Evolutionary conservation across 2,113 vertebrate species (phyloP).

Genomic region (Brevimyrus niger): DNA sequence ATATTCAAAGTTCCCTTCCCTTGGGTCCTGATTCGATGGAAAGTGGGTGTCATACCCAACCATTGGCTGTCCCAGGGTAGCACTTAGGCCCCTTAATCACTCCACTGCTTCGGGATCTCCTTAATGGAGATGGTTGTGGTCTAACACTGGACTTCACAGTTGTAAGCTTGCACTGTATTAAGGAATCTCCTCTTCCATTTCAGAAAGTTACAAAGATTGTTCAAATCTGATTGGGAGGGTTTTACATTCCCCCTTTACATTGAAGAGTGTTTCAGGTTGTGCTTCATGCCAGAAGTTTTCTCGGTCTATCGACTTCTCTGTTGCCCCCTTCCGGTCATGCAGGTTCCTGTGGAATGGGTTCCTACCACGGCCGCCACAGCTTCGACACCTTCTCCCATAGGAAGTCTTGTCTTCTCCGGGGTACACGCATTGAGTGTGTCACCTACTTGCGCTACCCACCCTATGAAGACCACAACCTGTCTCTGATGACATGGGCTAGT

Average conservation of each 20-base stretch:
- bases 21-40: background rate
- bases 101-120: background rate
- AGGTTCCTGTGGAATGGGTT: slow-evolving; percentile 61
- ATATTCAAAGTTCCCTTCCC: background rate
- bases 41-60: background rate
- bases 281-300: background rate
- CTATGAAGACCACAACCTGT: slow-evolving; percentile 59
- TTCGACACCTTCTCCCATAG: slow-evolving; percentile 65
- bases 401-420: slow-evolving; percentile 59
- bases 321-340: background rate
- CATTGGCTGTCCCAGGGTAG: background rate
- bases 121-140: background rate
- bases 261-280: background rate
- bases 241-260: background rate
- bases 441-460: slow-evolving; percentile 64
- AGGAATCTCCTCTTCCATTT: background rate
- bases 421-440: slow-evolving; percentile 55
- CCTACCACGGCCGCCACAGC: slow-evolving; percentile 55
- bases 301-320: background rate
- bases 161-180: background rate
- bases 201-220: background rate
- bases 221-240: background rate
- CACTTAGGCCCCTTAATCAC: background rate
- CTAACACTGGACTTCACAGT: background rate
- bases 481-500: slow-evolving; percentile 62